Evolutionary conservation across 1,140 invertebrate species (phyloP).

Genomic region (Zaprionus camerounensis): DNA sequence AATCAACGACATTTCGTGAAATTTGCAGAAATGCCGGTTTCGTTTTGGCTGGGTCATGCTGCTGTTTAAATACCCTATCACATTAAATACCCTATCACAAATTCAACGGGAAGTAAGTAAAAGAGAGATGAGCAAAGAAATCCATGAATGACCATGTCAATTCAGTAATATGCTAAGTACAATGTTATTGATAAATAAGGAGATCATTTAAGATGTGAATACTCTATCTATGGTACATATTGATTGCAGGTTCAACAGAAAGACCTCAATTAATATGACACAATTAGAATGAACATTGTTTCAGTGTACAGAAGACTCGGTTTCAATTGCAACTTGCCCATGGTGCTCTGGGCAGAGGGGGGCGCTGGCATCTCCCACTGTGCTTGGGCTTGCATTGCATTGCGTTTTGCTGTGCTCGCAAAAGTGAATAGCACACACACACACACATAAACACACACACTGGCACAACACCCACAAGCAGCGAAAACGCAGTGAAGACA

Average conservation of each 20-base stretch:
- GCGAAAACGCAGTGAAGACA: constrained; percentile 10
- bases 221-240: background rate
- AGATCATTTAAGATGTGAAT: background rate
- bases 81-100: background rate
- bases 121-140: background rate
- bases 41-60: background rate
- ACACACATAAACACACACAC: background rate
- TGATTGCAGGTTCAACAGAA: background rate
- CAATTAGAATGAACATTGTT: background rate
- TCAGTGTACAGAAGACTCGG: constrained; percentile 21
- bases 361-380: constrained; percentile 59
- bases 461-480: constrained; percentile 63
- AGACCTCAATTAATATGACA: background rate
- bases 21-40: constrained; percentile 27
- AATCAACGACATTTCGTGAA: constrained; percentile 29
- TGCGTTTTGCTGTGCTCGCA: constrained; percentile 76
- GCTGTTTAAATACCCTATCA: background rate
- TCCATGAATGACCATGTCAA: background rate
- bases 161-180: background rate
- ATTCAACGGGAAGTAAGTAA: background rate
- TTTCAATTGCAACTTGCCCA: constrained; percentile 60
- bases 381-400: constrained; percentile 41
- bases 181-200: background rate
- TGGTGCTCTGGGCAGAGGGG: constrained; percentile 25
- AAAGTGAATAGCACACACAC: constrained; percentile 70